Percentiles rank a stretch among this genome's conserved stretches.
Evolutionary conservation across 2,888 invertebrate genomes (phyloP).

Genomic region (Philopedon plagiatum): DNA sequence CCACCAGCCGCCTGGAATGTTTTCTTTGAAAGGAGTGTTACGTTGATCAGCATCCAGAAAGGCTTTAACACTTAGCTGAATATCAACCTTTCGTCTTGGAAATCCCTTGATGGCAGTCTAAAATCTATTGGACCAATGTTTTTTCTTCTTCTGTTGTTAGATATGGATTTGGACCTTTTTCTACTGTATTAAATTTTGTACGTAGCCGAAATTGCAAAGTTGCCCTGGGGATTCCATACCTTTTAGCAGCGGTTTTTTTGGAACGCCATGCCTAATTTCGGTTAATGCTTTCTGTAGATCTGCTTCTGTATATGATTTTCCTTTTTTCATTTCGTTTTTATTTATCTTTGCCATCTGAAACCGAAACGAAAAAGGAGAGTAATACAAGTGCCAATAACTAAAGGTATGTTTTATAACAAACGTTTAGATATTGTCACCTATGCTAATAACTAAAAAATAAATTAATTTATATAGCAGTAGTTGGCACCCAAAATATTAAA

Average conservation of each 20-base stretch:
- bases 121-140: not conserved
- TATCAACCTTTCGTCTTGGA: conserved; percentile 54
- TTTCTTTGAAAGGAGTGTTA: conserved; percentile 53
- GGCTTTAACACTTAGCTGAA: conserved; percentile 44
- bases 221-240: conserved; percentile 11
- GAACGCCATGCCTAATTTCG: not conserved
- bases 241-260: not conserved
- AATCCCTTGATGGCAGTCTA: not conserved
- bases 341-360: not conserved
- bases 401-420: not conserved
- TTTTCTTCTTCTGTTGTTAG: not conserved
- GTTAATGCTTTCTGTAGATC: not conserved
- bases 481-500: not conserved
- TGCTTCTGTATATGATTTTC: not conserved
- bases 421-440: not conserved
- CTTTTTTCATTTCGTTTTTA: not conserved
- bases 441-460: not conserved
- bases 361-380: not conserved
- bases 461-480: not conserved
- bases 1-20: conserved; percentile 59
- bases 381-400: not conserved
- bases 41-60: conserved; percentile 47
- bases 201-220: conserved; percentile 20
- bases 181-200: conserved; percentile 11
- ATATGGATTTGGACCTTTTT: conserved; percentile 12